Base-by-base conservation (phyloP, 2,888 invertebrate genomes). In the Drosophila atripex region DNA sequence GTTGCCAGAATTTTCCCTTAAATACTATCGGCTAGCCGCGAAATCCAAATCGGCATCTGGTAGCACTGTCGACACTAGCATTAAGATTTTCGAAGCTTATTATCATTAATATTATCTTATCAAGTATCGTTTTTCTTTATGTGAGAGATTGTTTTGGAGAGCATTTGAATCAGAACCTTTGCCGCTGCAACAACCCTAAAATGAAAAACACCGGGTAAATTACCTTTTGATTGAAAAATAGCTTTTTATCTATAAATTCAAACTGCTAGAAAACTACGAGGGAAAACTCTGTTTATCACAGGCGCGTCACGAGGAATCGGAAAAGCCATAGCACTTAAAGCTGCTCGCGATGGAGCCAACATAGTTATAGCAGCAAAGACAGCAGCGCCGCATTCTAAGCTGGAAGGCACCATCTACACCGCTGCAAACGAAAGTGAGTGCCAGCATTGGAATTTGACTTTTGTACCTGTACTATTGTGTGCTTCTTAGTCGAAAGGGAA, bases 281-380 rank as follows among this genome's bases (percentile, higher is more conserved):
- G 98, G 1, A 95, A 95, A 77, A 99, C 99, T 1, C 92, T 98
- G 58, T 98, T 99, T 88, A 97, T 99, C 76, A 98, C 98, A 28
- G 99, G 99, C 46, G 99, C 97, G 14, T 98, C 98, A 56, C 94
- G 99, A 80, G 99, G 99, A 28, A 99, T 99, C 88, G 99, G 99
- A 0, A 90, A 98, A 92, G 96, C 96, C 14, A 98, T 99, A 79
- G 99, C 98, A 4, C 90, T 98, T 61, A 98, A 97, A 92, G 96
- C 96, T 2, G 98, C 98, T 0, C 73, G 76, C 0, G 97, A 97
- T 94, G 97, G 97, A 23, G 97, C 97, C 1, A 97, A 97, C 90
- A 92, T 97, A 79, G 94, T 97, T 1, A 94, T 97, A 64, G 97
- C 97, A 50, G 97, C 97, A 2, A 97, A 97, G 92, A 97, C 97